Base-by-base conservation (phyloP, 2,888 invertebrate genomes). In the Altica lythri region DNA sequence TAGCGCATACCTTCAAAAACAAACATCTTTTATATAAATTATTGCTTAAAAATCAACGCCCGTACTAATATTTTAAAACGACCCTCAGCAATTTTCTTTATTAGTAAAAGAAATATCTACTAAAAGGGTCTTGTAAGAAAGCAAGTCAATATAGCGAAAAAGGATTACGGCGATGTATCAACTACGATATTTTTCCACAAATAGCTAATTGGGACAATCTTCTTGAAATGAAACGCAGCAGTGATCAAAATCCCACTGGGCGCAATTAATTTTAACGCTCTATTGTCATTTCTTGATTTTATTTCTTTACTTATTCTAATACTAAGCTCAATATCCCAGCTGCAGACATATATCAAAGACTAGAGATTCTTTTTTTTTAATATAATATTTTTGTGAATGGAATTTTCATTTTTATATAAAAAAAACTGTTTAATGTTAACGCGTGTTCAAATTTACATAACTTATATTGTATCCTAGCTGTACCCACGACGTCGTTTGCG, bases 1-100 rank as follows among this genome's bases (percentile, higher is more conserved):
- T 96, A 12, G 90, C 93, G 72, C 96, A 97, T 2, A 95, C 86
- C 95, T 96, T 16, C 8, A 9, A n/a, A 27, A n/a, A 16, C 16
- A 12, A 34, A 34, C 34, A n/a, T 34, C 13, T 34, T 2, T 30
- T 4, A 5, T 19, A 19, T 12, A 30, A 12, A 6, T 29, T 44
- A 3, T 4, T 45, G 10, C 13, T 32, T 27, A 17, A 17, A 18
- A 32, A 44, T 14, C 19, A 12, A 14, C 19, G 10, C 8, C 17
- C 10, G 10, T 2, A 16, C 17, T 16, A 10, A 35, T 35, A 16
- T 9, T 35, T 35, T 35, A 14, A 35, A 35, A 35, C n/a, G n/a
- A n/a, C n/a, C n/a, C n/a, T n/a, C n/a, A n/a, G 10, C 18, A 30
- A 18, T 12, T 30, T 17, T 18, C 30, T 8, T 30, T 34, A 19